Evolutionary conservation across 2,113 vertebrate species (phyloP).

Genomic region (Eudyptes chrysolophus): DNA sequence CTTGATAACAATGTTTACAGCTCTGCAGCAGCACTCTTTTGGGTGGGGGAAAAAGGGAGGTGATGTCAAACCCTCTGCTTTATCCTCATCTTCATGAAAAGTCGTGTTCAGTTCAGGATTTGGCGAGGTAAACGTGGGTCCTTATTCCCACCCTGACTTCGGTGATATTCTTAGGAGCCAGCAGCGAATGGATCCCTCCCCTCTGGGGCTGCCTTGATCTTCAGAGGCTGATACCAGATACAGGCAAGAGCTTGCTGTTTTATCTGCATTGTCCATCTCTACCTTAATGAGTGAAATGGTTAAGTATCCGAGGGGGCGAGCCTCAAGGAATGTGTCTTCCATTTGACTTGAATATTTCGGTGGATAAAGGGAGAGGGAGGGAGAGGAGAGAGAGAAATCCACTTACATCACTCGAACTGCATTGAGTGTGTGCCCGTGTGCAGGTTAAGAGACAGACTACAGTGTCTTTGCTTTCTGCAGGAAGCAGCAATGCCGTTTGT

Average conservation of each 20-base stretch:
- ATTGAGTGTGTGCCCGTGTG: slow-evolving; percentile 79
- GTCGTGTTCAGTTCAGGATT: slow-evolving; percentile 50
- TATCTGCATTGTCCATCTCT: slow-evolving; percentile 67
- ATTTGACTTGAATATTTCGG: slow-evolving; percentile 79
- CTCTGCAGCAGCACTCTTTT: slow-evolving; percentile 39
- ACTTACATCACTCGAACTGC: slow-evolving; percentile 82
- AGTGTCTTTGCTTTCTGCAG: slow-evolving; percentile 83
- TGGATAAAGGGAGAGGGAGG: slow-evolving; percentile 79
- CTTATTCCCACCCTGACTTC: slow-evolving; percentile 70
- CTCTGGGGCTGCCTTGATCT: slow-evolving; percentile 76
- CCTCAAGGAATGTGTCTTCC: slow-evolving; percentile 78
- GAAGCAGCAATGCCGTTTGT: slow-evolving; percentile 84
- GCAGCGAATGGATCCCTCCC: slow-evolving; percentile 74
- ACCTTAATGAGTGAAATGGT: slow-evolving; percentile 72
- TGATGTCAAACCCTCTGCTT: slow-evolving; percentile 20
- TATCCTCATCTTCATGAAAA: slow-evolving; percentile 58
- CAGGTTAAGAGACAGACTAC: slow-evolving; percentile 83
- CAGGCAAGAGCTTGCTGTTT: slow-evolving; percentile 79
- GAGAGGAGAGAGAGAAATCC: slow-evolving; percentile 72
- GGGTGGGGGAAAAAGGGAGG: neutral
- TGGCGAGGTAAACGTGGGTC: slow-evolving; percentile 63
- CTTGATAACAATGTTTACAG: slow-evolving; percentile 45
- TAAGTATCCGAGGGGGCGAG: slow-evolving; percentile 76
- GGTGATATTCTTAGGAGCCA: slow-evolving; percentile 70
- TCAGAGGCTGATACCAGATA: slow-evolving; percentile 71